Evolutionary conservation across 2,888 invertebrate genomes (phyloP), one percentile per base, ranked within the genome.

Genomic region (Neocrepidodera transversa): DNA sequence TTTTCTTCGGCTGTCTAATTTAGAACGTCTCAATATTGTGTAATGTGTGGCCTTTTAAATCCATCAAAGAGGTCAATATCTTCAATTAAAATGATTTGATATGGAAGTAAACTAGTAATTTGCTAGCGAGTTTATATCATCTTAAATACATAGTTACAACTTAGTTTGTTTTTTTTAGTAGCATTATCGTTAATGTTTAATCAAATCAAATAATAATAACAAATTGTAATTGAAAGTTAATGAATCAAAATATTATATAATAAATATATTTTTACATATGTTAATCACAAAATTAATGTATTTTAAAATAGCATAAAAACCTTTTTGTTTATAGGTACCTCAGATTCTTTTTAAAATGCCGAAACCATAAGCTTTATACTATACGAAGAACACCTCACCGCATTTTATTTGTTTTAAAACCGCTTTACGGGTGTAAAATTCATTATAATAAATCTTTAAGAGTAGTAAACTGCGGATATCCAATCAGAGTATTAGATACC

Each of bases 401-500:
- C 26, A 26, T 45, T 42, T n/a, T 42, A 45, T 45, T 45, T 45
- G 28, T 11, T 45, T 45, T 65, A 14, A 65, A 51, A 48, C 64
- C 64, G 42, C 38, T 10, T 10, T 7, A 51, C 23, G 32, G 20
- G 43, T 43, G 52, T 43, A 52, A 32, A 52, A 52, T 43, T 52
- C 43, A 43, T 52, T 52, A 43, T 32, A 52, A 52, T 52, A 52
- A 52, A 52, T 52, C 52, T 43, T 28, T 11, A 32, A 43, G 52
- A 38, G 52, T 32, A 30, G 52, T 43, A 52, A 52, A 52, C 43
- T 16, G 13, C 13, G 42, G 28, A 30, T 20, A 16, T 40, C 13
- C 13, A 23, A 8, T 20, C 8, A 23, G n/a, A 6, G n/a, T 6
- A 18, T n/a, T 42, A 32, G 32, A 32, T 32, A 10, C 32, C 11